phyloP scores from a whole-genome alignment of 2,113 vertebrate species.

The Callocephalon fimbriatum region DNA sequence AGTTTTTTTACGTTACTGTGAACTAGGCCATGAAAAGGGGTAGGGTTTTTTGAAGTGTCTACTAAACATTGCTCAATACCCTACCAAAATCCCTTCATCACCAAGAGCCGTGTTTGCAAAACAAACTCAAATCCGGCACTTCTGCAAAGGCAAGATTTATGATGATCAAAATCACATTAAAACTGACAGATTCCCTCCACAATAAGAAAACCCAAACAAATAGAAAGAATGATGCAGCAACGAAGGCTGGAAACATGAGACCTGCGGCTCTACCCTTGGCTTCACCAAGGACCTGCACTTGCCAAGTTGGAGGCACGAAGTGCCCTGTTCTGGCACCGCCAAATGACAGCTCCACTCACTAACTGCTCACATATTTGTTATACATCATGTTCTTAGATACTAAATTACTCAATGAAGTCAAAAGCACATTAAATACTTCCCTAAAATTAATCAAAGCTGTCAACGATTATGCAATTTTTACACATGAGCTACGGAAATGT shows the following conservation, averaged over 20 bases:
- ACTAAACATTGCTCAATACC: background rate
- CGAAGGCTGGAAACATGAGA: background rate
- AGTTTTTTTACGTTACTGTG: background rate
- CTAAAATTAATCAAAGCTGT: background rate
- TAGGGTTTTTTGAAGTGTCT: background rate
- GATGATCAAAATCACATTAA: background rate
- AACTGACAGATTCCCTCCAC: background rate
- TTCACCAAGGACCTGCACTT: background rate
- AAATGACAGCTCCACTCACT: background rate
- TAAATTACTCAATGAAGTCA: background rate
- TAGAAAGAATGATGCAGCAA: background rate
- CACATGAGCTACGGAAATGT: fast-evolving
- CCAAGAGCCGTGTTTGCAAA: background rate
- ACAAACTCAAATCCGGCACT: constrained; percentile 11
- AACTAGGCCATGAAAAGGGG: background rate
- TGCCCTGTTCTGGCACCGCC: background rate
- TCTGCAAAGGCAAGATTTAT: background rate
- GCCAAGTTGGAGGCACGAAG: background rate
- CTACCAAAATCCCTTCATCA: background rate
- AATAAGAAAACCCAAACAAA: background rate
- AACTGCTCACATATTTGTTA: background rate
- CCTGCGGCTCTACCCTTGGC: background rate
- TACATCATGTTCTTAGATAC: background rate
- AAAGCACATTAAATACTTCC: constrained; percentile 12
- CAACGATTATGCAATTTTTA: background rate